Evolutionary conservation across 2,888 invertebrate genomes (phyloP).

Genomic region (Nycteola revayana): DNA sequence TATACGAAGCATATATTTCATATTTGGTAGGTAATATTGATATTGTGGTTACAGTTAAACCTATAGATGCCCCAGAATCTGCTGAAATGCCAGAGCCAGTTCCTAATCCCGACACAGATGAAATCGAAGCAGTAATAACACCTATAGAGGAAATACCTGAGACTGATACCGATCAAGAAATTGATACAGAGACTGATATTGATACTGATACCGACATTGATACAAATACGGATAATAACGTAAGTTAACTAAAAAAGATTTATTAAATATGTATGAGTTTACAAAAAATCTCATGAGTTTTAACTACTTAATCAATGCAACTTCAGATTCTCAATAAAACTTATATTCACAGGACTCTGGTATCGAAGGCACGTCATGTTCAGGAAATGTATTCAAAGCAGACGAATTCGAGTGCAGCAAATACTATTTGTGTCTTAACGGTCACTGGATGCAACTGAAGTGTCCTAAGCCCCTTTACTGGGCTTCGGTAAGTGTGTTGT

Average conservation of each 20-base stretch:
- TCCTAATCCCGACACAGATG: constrained; percentile 19
- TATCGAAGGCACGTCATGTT: constrained; percentile 71
- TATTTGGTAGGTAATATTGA: not conserved
- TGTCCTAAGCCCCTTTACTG: constrained; percentile 90
- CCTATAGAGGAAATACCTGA: constrained; percentile 15
- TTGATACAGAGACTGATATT: constrained; percentile 13
- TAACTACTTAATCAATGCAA: too few species aligned
- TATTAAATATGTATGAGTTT: too few species aligned
- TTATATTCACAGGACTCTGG: constrained; percentile 79
- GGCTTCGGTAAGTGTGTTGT: constrained; percentile 85
- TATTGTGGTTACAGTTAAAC: not conserved
- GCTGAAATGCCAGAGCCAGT: not conserved
- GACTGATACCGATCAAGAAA: constrained; percentile 5
- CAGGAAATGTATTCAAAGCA: constrained; percentile 80
- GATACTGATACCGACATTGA: constrained; percentile 10
- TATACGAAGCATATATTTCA: too few species aligned
- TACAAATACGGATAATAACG: constrained; percentile 10
- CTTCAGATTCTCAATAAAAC: too few species aligned
- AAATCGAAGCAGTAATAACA: constrained; percentile 13
- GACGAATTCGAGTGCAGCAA: constrained; percentile 87
- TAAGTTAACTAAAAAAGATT: constrained; percentile 14
- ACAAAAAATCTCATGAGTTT: too few species aligned
- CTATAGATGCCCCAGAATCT: not conserved
- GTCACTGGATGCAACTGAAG: constrained; percentile 84
- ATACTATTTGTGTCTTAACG: constrained; percentile 91